Evolutionary conservation across 2,888 invertebrate genomes (phyloP).

Genomic region (Melipona bicolor): DNA sequence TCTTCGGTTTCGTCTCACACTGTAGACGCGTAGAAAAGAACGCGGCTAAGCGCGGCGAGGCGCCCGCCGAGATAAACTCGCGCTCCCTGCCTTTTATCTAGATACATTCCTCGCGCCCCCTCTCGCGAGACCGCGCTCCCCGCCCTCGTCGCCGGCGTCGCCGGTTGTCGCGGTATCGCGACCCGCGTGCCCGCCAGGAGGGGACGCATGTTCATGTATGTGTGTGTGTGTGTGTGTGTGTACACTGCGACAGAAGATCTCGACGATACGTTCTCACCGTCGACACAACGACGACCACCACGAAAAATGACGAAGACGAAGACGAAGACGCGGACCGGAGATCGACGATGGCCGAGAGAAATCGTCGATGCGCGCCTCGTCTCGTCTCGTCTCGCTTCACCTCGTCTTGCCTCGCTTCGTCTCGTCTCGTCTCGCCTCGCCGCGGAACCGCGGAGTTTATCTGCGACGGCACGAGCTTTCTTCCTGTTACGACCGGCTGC

Average conservation of each 20-base stretch:
- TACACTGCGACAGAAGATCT: too few species aligned
- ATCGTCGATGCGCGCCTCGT: conserved; percentile 50
- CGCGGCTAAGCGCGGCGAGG: conserved; percentile 30
- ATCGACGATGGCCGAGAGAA: conserved; percentile 39
- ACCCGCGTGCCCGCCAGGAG: conserved; percentile 23
- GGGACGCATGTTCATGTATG: not conserved
- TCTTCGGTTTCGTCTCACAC: not conserved
- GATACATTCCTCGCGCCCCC: conserved; percentile 66
- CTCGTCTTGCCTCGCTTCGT: too few species aligned
- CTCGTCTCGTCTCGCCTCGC: not conserved
- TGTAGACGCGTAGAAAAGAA: not conserved
- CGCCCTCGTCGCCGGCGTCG: conserved; percentile 11
- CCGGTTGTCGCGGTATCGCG: conserved; percentile 28
- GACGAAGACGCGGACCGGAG: conserved; percentile 7
- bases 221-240: too few species aligned
- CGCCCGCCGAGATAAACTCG: conserved; percentile 58
- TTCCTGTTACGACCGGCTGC: conserved; percentile 52
- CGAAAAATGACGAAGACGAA: not conserved
- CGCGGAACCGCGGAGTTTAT: conserved; percentile 44
- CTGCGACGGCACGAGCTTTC: conserved; percentile 58
- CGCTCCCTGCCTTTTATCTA: conserved; percentile 57
- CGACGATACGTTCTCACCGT: too few species aligned
- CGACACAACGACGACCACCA: too few species aligned
- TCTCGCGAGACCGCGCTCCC: conserved; percentile 46
- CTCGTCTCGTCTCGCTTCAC: too few species aligned